phyloP scores from a whole-genome alignment of 2,797 vertebrate species.

The Ispidina picta region DNA sequence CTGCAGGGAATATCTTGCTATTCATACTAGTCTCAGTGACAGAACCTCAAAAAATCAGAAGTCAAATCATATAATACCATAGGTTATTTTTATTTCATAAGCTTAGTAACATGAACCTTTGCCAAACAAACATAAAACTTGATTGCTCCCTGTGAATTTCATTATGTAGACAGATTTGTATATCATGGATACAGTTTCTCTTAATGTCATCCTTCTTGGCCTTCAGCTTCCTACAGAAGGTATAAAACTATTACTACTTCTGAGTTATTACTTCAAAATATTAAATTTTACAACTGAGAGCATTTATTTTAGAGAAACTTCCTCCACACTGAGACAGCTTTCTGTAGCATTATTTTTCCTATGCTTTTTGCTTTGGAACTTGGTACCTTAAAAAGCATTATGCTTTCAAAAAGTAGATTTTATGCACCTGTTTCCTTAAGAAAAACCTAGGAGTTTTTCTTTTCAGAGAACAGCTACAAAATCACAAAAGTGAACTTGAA shows the following conservation, averaged over 20 bases:
- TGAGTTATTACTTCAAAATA: background rate
- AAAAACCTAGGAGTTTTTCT: background rate
- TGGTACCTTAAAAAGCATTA: background rate
- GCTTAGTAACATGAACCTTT: background rate
- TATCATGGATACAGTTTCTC: background rate
- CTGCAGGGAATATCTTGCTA: background rate
- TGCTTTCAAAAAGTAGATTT: background rate
- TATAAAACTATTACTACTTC: background rate
- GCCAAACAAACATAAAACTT: background rate
- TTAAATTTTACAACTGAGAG: background rate
- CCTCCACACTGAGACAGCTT: background rate
- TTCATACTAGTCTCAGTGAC: background rate
- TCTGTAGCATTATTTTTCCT: background rate
- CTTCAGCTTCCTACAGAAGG: background rate
- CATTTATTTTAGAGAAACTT: background rate
- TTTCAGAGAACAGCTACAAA: background rate
- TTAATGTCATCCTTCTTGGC: background rate
- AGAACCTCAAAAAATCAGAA: background rate
- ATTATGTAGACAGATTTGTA: background rate
- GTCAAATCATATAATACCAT: background rate
- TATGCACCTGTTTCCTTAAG: background rate
- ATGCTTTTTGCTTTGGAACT: background rate
- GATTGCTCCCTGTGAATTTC: background rate
- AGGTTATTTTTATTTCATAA: background rate
- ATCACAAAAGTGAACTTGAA: background rate